Conservation (phyloP, 2,888 invertebrate species). For the Plemyria rubiginata region DNA sequence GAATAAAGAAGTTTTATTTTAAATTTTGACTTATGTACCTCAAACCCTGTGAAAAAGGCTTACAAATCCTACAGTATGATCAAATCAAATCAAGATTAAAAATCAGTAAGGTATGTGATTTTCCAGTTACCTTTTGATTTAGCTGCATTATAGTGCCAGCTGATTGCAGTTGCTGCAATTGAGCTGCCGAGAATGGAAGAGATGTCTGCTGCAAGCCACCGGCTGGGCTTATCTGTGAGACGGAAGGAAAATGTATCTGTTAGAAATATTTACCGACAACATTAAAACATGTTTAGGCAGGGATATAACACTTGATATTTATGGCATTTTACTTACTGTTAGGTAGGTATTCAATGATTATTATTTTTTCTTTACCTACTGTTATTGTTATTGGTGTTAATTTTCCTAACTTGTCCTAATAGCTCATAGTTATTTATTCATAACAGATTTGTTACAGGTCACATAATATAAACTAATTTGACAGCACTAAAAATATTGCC, state of each 20-base stretch:
- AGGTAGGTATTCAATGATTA: too few species aligned
- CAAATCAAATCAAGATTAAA: neutral
- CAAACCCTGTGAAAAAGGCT: neutral
- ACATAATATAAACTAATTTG: too few species aligned
- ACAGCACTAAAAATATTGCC: too few species aligned
- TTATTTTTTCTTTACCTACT: too few species aligned
- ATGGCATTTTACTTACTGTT: too few species aligned
- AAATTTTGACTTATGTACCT: too few species aligned
- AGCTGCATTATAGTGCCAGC: slow-evolving; percentile 78
- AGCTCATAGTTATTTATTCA: too few species aligned
- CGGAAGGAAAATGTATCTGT: neutral
- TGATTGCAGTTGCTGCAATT: slow-evolving; percentile 75
- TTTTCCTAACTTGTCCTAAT: too few species aligned
- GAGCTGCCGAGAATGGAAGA: slow-evolving; percentile 71
- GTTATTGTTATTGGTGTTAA: too few species aligned
- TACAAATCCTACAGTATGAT: neutral
- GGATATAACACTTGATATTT: neutral
- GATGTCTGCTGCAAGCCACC: slow-evolving; percentile 73
- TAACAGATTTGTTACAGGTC: too few species aligned
- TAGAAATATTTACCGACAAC: neutral
- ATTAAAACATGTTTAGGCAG: neutral
- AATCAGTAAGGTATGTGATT: neutral
- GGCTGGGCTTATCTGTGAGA: slow-evolving; percentile 73
- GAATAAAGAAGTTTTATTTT: too few species aligned
- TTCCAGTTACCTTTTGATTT: slow-evolving; percentile 73